Conservation (phyloP, 1,140 invertebrate species). For the Propsilocerus akamusi region DNA sequence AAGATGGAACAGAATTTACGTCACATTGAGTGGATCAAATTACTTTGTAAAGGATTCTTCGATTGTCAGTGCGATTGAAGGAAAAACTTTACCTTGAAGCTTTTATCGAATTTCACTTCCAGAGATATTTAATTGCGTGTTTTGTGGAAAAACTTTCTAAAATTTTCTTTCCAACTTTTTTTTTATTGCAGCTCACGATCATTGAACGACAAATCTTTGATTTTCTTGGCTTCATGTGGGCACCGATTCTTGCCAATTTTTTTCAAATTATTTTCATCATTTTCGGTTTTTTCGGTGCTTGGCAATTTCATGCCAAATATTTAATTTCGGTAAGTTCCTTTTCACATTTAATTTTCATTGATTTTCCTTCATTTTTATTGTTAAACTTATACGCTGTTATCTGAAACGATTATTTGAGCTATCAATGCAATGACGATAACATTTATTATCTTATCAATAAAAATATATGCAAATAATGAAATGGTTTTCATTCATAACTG, state of each 20-base stretch:
- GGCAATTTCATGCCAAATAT: slow-evolving; percentile 80
- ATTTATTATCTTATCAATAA: no score
- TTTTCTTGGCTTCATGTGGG: slow-evolving; percentile 91
- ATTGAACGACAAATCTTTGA: slow-evolving; percentile 86
- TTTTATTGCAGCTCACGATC: slow-evolving; percentile 51
- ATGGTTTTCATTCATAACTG: no score
- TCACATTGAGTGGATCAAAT: no score
- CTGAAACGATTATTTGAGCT: no score
- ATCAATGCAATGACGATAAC: no score
- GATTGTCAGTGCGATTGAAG: background rate
- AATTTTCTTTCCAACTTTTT: background rate
- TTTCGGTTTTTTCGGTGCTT: slow-evolving; percentile 87
- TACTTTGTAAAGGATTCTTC: background rate
- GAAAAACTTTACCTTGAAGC: background rate
- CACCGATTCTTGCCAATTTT: slow-evolving; percentile 83
- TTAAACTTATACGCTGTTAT: no score
- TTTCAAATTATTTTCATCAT: slow-evolving; percentile 84
- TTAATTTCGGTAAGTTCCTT: slow-evolving; percentile 78
- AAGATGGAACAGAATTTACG: no score
- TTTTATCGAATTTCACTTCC: background rate
- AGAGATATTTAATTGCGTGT: background rate
- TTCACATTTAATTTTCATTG: no score
- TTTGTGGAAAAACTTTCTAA: background rate
- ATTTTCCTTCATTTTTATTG: no score
- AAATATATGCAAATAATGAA: no score